Evolutionary conservation across 2,797 vertebrate genomes (phyloP).

Genomic region (Brachyrhaphis roseni): DNA sequence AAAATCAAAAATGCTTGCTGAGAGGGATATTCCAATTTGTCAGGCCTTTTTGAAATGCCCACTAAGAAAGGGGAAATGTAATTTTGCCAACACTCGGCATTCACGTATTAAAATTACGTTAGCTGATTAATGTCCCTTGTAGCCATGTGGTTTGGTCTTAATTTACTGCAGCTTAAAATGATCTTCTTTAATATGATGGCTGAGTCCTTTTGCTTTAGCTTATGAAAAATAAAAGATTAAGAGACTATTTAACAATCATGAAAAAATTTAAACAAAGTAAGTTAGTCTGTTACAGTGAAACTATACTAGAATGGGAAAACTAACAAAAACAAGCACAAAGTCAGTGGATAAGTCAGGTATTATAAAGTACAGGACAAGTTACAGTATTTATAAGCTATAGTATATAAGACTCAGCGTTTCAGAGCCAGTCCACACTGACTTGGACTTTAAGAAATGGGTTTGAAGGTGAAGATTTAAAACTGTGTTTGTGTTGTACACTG

Average conservation of each 20-base stretch:
- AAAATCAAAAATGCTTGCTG: background rate
- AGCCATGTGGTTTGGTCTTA: background rate
- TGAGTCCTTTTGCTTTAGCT: background rate
- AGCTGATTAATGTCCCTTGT: background rate
- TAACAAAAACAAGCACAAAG: background rate
- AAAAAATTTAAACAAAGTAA: background rate
- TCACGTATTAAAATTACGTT: background rate
- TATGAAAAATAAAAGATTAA: background rate
- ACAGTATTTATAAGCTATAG: background rate
- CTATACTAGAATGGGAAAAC: background rate
- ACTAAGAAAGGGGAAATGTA: background rate
- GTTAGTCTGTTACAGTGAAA: background rate
- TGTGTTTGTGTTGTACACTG: background rate
- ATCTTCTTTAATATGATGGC: constrained; percentile 16
- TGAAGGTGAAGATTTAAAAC: background rate
- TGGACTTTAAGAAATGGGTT: background rate
- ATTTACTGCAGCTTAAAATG: constrained; percentile 11
- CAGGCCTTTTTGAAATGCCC: background rate
- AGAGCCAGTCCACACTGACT: background rate
- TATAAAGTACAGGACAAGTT: background rate
- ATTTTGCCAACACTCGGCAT: background rate
- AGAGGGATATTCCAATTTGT: background rate
- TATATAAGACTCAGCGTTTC: background rate
- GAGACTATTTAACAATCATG: background rate
- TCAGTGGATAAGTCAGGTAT: background rate